Conservation (phyloP, 2,888 invertebrate genomes). For the Antheraea assamensis region DNA sequence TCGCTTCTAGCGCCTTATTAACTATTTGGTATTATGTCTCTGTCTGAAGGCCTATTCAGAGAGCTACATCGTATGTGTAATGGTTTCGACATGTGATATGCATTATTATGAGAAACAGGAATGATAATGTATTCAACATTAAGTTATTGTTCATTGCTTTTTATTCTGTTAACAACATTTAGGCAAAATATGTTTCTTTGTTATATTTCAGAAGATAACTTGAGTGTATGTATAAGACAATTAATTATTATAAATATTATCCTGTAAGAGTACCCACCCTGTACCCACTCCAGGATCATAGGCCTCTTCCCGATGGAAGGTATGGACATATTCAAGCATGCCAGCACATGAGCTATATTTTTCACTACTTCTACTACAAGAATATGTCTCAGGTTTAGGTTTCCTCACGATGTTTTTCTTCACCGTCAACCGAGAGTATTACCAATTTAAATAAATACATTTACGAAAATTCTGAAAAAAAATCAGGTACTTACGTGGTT, state of each 20-base stretch:
- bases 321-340: too few relatives aligned
- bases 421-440: too few relatives aligned
- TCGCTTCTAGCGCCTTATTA: conserved; percentile 4
- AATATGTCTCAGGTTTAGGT: too few relatives aligned
- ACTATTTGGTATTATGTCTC: conserved; percentile 14
- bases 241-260: not conserved
- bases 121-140: conserved; percentile 12
- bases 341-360: too few relatives aligned
- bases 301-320: too few relatives aligned
- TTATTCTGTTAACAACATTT: not conserved
- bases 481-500: too few relatives aligned
- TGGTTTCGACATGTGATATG: conserved; percentile 53
- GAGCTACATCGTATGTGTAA: conserved; percentile 47
- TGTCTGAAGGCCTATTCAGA: conserved; percentile 47
- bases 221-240: not conserved
- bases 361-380: too few relatives aligned
- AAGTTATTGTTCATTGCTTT: not conserved
- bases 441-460: too few relatives aligned
- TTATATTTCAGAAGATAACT: not conserved
- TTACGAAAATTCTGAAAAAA: too few relatives aligned
- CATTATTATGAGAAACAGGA: conserved; percentile 33
- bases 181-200: not conserved
- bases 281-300: too few relatives aligned
- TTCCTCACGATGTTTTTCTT: too few relatives aligned
- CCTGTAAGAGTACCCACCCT: too few relatives aligned